These are phyloP conservation scores for Sisor rabdophorus DNA, from an alignment of 2,113 vertebrate species.

Conservation along the genomic window DNA sequence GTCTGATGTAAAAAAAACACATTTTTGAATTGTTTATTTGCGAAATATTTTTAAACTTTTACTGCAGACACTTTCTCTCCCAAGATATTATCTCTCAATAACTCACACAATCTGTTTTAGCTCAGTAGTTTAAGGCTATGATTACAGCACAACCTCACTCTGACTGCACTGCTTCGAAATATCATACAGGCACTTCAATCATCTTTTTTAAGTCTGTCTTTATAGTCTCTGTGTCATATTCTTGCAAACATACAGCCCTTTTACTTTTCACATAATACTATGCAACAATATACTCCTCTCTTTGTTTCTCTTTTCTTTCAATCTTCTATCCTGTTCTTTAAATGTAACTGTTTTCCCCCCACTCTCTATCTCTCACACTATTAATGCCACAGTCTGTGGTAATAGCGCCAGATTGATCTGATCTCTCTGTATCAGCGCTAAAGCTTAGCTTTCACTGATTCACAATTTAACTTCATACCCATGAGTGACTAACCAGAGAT, in stretches of 20 bases:
- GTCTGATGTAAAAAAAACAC: neutral
- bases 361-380: neutral
- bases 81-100: constrained; percentile 34
- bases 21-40: constrained; percentile 24
- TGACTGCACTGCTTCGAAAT: neutral
- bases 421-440: constrained; percentile 32
- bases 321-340: no score
- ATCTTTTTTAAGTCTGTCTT: constrained; percentile 7
- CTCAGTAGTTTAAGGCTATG: neutral
- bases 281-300: neutral
- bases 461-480: constrained; percentile 42
- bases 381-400: constrained; percentile 20
- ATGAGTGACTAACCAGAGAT: constrained; percentile 34
- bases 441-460: constrained; percentile 18
- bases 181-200: neutral
- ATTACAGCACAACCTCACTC: constrained; percentile 22
- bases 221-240: constrained; percentile 1
- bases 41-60: constrained; percentile 17
- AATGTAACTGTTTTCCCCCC: neutral
- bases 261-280: neutral
- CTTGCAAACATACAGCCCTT: neutral
- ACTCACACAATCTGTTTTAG: constrained; percentile 15
- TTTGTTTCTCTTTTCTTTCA: neutral
- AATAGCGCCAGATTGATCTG: constrained; percentile 37
- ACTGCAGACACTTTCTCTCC: constrained; percentile 8